Percentiles rank a stretch among this genome's conserved stretches.
These are phyloP conservation scores for Mechanitis mazaeus DNA, from an alignment of 2,888 invertebrate genomes.

Conservation along the genomic window DNA sequence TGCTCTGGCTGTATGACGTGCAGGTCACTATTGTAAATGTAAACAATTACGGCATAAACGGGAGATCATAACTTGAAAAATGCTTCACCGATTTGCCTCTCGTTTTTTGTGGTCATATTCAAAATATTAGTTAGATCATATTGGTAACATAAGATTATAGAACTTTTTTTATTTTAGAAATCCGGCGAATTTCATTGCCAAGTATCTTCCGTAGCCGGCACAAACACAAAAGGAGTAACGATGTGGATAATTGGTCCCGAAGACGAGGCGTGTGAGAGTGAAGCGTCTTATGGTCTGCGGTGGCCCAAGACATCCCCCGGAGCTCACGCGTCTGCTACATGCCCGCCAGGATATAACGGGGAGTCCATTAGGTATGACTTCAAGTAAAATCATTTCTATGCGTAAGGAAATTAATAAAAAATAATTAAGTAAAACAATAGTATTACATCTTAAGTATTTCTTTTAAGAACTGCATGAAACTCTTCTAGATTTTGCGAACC, in stretches of 20 bases:
- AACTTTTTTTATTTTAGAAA: slow-evolving; percentile 71
- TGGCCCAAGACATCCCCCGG: slow-evolving; percentile 84
- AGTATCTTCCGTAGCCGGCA: slow-evolving; percentile 75
- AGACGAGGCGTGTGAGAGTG: slow-evolving; percentile 66
- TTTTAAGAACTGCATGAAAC: neutral
- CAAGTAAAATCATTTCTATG: neutral
- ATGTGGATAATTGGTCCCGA: slow-evolving; percentile 81
- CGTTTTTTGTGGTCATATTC: no score
- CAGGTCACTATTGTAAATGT: slow-evolving; percentile 71
- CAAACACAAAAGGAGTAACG: slow-evolving; percentile 74
- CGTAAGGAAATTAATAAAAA: no score
- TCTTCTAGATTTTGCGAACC: slow-evolving; percentile 65
- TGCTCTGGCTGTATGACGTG: slow-evolving; percentile 85
- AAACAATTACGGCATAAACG: neutral
- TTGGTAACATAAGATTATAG: neutral
- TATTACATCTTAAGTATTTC: no score
- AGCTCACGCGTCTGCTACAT: slow-evolving; percentile 74
- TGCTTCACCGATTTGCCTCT: no score
- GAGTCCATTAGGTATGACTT: slow-evolving; percentile 54
- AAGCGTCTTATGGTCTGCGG: slow-evolving; percentile 74
- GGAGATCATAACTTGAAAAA: neutral
- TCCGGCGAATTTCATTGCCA: slow-evolving; percentile 86
- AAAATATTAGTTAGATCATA: neutral
- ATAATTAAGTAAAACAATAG: neutral
- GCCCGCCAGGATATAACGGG: slow-evolving; percentile 73